Evolutionary conservation across 1,140 invertebrate species (phyloP).

Genomic region (Lerema accius): DNA sequence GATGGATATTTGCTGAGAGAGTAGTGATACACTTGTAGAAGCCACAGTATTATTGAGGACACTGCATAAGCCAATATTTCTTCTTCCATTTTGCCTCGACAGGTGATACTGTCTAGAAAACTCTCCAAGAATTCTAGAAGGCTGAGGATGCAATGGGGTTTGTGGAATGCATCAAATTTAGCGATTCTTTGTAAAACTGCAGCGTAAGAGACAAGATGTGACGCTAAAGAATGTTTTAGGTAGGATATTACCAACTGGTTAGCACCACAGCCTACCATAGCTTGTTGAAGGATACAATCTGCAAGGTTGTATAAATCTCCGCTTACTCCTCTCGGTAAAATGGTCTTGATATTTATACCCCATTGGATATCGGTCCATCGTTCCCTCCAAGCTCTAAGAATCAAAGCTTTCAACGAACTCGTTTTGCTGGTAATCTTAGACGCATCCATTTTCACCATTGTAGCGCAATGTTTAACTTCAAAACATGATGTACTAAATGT

Average conservation of each 20-base stretch:
- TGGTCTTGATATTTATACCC: constrained; percentile 97
- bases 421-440: constrained; percentile 93
- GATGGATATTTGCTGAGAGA: constrained; percentile 81
- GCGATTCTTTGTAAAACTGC: constrained; percentile 94
- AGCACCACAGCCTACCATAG: constrained; percentile 94
- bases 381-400: constrained; percentile 95
- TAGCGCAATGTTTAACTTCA: constrained; percentile 24
- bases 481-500: constrained; percentile 35
- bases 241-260: constrained; percentile 96
- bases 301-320: constrained; percentile 96
- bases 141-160: constrained; percentile 94
- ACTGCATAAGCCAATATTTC: constrained; percentile 89
- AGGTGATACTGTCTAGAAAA: constrained; percentile 87
- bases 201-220: constrained; percentile 94
- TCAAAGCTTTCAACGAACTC: constrained; percentile 91
- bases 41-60: constrained; percentile 90
- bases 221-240: constrained; percentile 94
- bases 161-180: constrained; percentile 94
- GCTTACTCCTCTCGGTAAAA: constrained; percentile 92
- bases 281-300: constrained; percentile 96
- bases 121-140: constrained; percentile 93
- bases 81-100: constrained; percentile 91
- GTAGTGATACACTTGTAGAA: constrained; percentile 90
- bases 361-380: constrained; percentile 97
- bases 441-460: constrained; percentile 83